phyloP scores from a whole-genome alignment of 2,888 invertebrate species.

The Troglohyphantes excavatus region DNA sequence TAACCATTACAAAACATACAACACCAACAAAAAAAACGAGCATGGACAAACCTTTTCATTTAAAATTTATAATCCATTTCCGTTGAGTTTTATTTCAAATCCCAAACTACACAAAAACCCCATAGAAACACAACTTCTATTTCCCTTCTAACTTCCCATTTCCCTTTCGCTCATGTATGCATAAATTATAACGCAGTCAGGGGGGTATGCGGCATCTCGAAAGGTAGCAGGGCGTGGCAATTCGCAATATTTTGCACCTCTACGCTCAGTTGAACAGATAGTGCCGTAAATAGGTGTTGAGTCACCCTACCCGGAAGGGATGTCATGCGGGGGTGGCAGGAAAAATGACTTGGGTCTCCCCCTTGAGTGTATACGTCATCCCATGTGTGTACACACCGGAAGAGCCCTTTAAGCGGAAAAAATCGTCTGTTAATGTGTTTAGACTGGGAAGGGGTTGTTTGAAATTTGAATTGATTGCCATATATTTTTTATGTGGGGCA shows the following conservation, averaged over 20 bases:
- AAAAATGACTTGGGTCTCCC: background rate
- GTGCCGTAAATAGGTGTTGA: conserved; percentile 36
- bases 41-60: no score
- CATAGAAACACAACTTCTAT: background rate
- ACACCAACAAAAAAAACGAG: no score
- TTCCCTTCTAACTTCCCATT: background rate
- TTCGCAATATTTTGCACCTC: conserved; percentile 38
- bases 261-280: background rate
- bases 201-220: background rate
- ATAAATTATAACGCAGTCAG: background rate
- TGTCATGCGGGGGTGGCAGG: background rate
- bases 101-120: no score
- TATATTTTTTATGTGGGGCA: no score
- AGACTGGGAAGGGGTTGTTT: background rate
- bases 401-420: background rate
- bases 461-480: background rate
- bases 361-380: background rate
- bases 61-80: no score
- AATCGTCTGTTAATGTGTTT: no score
- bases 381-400: background rate
- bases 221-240: conserved; percentile 1
- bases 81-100: no score
- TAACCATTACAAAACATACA: no score
- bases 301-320: conserved; percentile 11
- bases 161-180: background rate